phyloP scores from a whole-genome alignment of 2,113 vertebrate genomes.

The Ammodramus savannarum region DNA sequence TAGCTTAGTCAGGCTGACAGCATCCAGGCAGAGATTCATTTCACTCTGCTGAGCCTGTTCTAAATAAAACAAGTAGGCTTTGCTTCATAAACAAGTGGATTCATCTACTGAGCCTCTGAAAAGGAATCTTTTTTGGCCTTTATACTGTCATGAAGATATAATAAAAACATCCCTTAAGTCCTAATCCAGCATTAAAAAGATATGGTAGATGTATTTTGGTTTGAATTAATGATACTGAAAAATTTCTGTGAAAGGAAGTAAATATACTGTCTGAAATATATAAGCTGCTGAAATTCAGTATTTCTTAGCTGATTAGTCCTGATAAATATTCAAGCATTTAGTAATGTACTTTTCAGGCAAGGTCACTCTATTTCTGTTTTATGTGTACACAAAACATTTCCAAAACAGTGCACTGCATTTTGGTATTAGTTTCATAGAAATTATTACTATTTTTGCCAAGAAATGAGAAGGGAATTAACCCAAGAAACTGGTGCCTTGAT shows the following conservation, averaged over 20 bases:
- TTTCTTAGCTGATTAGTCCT: neutral
- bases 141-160: neutral
- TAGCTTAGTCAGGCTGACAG: conserved; percentile 9
- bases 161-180: conserved; percentile 24
- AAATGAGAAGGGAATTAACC: neutral
- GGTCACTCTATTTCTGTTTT: neutral
- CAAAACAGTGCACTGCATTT: neutral
- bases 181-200: conserved; percentile 34
- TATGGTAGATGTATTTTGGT: neutral
- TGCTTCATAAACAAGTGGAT: conserved; percentile 60
- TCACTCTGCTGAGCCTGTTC: conserved; percentile 42
- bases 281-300: neutral
- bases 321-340: neutral
- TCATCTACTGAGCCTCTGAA: conserved; percentile 19
- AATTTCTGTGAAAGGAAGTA: neutral
- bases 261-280: neutral
- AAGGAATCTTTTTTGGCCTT: conserved; percentile 1
- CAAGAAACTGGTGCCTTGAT: neutral
- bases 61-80: conserved; percentile 56
- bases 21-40: conserved; percentile 17
- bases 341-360: neutral
- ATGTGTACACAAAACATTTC: neutral
- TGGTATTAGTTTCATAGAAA: neutral
- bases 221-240: neutral
- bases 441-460: neutral